Base-by-base conservation (phyloP, 2,888 invertebrate species). In the Slavum lentiscoides region DNA sequence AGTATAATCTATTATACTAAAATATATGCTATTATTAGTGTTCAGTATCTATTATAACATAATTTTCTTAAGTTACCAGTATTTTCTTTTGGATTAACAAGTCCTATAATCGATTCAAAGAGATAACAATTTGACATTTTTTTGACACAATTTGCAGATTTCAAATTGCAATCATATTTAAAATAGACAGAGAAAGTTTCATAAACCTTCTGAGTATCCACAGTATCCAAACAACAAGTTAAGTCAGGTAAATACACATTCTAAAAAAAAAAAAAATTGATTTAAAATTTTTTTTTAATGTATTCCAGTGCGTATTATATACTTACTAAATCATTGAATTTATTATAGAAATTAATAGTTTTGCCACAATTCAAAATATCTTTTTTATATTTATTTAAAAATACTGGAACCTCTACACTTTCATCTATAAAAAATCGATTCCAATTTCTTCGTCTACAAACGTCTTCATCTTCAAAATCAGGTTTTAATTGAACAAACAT, bases 61-160 rank as follows among this genome's bases (percentile, higher is more conserved):
- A 49, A 62, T 30, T 21, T 8, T 74, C n/a, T 11, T 55, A 37
- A 66, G 0, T 76, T 76, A 76, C 75, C 68, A 76, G 30, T 67
- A 59, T 76, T 68, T 8, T 59, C 15, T 59, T 43, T 49, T 30
- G 13, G 30, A 59, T 59, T n/a, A 59, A 19, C 30, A 30, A 15
- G 15, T 7, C 15, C 43, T 21, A 67, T 3, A 68, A n/a, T 11
- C 30, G 67, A 68, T 49, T 68, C 67, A 49, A 59, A 76, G 1
- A 76, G 17, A n/a, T 76, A 76, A 49, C 67, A 68, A 49, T 76
- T 76, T 5, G 68, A 76, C 75, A 76, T 76, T 43, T 6, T 76
- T 67, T 76, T 76, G 59, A 76, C 43, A 76, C 30, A 68, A 55
- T 68, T 76, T 23, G 30, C 1, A 59, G 30, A 11, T 68, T 59